Conservation (phyloP, 2,797 vertebrate genomes). For the Nyctalus aviator region DNA sequence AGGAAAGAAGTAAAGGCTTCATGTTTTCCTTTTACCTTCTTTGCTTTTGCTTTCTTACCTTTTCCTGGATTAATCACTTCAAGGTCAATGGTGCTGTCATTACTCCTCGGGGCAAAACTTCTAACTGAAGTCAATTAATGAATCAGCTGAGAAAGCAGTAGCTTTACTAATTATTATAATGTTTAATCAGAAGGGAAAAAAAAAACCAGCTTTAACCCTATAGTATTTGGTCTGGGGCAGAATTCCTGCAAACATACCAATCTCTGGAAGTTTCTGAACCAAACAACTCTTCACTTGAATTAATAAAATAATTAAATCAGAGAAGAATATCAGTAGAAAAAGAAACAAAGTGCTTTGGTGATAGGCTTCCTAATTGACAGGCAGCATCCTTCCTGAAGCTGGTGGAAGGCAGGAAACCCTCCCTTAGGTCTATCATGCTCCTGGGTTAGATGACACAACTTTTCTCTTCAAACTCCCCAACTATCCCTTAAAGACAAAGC, state of each 20-base stretch:
- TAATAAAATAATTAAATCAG: slow-evolving; percentile 41
- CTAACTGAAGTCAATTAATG: slow-evolving; percentile 62
- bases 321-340: not conserved
- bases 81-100: slow-evolving; percentile 24
- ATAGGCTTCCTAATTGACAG: not conserved
- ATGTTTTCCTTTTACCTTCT: not conserved
- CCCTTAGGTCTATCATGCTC: not conserved
- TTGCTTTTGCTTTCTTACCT: not conserved
- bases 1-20: not conserved
- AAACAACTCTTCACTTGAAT: not conserved
- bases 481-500: not conserved
- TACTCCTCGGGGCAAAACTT: slow-evolving; percentile 48
- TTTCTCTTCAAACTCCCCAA: not conserved
- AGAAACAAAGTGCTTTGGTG: not conserved
- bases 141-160: slow-evolving; percentile 64
- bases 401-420: not conserved
- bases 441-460: not conserved
- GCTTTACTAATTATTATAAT: not conserved
- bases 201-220: slow-evolving; percentile 48
- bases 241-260: not conserved
- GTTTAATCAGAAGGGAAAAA: slow-evolving; percentile 63
- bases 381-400: not conserved
- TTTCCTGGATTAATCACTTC: slow-evolving; percentile 55
- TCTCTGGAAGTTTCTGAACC: not conserved
- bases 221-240: not conserved